Conservation (phyloP, 23 tunicate species). For the Botrylloides violaceus region DNA sequence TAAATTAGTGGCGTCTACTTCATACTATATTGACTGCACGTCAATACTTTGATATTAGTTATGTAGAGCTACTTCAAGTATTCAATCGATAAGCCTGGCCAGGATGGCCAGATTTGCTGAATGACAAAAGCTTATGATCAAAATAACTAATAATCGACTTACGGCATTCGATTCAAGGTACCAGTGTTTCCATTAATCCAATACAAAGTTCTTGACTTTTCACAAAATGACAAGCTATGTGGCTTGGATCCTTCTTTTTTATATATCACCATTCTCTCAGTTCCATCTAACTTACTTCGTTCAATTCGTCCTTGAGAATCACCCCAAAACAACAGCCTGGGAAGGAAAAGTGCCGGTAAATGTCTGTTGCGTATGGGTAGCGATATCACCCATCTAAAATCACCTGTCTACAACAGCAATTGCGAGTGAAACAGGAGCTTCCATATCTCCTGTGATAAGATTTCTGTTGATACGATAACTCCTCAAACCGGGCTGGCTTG, state of each 20-base stretch:
- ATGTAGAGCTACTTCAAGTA: neutral
- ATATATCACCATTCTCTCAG: conserved; percentile 31
- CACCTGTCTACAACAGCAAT: conserved; percentile 62
- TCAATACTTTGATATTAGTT: too few relatives aligned
- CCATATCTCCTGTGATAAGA: conserved; percentile 34
- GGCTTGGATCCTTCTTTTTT: conserved; percentile 26
- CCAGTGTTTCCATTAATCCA: conserved; percentile 55
- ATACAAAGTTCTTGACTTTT: conserved; percentile 16
- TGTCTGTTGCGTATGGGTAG: neutral
- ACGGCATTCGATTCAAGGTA: conserved; percentile 25
- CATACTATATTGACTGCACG: too few relatives aligned
- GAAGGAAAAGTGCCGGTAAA: too few relatives aligned
- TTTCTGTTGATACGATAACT: conserved; percentile 26
- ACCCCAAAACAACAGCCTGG: conserved; percentile 64
- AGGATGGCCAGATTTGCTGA: neutral
- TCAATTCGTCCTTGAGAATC: conserved; percentile 61
- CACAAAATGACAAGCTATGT: conserved; percentile 37
- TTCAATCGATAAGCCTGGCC: neutral
- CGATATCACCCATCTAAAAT: neutral
- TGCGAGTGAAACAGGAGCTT: conserved; percentile 44
- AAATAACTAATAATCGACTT: conserved; percentile 1
- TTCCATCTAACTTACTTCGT: conserved; percentile 52
- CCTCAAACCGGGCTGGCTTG: neutral
- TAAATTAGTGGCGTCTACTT: too few relatives aligned
- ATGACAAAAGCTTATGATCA: neutral